These are phyloP conservation scores for Drosophila pseudoobscura DNA, from an alignment of 1,140 invertebrate genomes.

Conservation along the genomic window DNA sequence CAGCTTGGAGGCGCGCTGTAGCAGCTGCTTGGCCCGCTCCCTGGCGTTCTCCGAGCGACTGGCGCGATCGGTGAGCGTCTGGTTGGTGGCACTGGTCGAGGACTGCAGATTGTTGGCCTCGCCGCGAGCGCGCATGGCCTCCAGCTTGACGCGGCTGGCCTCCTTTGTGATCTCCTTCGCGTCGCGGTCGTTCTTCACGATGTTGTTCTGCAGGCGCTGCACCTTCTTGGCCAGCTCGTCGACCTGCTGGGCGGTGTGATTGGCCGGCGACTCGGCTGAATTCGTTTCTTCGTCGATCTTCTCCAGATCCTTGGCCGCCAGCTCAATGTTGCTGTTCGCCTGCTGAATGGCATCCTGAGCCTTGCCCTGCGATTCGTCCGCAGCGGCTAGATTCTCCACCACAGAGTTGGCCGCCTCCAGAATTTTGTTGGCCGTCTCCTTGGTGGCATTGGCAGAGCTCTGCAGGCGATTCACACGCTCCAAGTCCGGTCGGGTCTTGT, in stretches of 20 bases:
- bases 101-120: conserved; percentile 71
- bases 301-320: conserved; percentile 89
- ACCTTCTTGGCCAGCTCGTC: conserved; percentile 87
- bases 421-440: conserved; percentile 86
- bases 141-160: conserved; percentile 84
- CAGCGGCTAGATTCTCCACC: conserved; percentile 86
- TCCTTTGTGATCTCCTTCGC: conserved; percentile 85
- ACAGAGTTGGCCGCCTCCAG: conserved; percentile 86
- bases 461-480: conserved; percentile 90
- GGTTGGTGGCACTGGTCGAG: conserved; percentile 84
- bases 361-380: conserved; percentile 89
- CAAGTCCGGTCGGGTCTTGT: conserved; percentile 92
- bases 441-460: conserved; percentile 89
- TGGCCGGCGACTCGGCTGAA: conserved; percentile 89
- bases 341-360: conserved; percentile 91
- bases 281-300: conserved; percentile 88
- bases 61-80: conserved; percentile 86
- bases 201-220: conserved; percentile 89
- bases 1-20: conserved; percentile 89
- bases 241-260: conserved; percentile 88
- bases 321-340: conserved; percentile 90
- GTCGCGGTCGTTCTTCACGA: conserved; percentile 89
- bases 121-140: conserved; percentile 81
- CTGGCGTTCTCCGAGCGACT: conserved; percentile 87
- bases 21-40: conserved; percentile 88